Percentiles rank a stretch among this genome's conserved stretches.
These are phyloP conservation scores for Nesometra sesokonis DNA, from an alignment of 35 echinoderm and acorn worm genomes.

Conservation along the genomic window DNA sequence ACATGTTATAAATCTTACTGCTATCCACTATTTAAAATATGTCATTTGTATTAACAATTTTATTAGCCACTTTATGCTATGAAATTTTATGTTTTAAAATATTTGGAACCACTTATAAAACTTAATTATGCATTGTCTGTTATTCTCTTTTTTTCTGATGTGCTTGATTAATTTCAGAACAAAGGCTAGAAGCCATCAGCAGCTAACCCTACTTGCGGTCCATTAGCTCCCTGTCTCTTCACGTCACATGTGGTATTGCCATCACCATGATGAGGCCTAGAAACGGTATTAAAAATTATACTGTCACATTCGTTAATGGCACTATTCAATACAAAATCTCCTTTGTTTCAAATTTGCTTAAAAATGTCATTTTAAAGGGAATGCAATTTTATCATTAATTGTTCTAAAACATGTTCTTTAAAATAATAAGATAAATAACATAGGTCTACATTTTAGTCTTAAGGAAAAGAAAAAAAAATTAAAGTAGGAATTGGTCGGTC, in stretches of 20 bases:
- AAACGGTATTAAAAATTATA: not conserved
- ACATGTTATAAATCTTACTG: not conserved
- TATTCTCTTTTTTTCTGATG: not conserved
- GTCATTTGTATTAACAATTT: not conserved
- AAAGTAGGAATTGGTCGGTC: no score
- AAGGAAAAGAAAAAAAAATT: no score
- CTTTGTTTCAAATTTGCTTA: not conserved
- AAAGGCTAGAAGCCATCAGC: not conserved
- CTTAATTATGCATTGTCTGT: not conserved
- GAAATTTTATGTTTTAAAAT: not conserved
- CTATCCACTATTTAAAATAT: not conserved
- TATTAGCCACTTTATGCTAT: not conserved
- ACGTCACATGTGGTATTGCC: not conserved
- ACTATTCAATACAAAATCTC: not conserved
- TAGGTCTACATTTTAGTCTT: no score
- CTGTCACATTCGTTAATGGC: not conserved
- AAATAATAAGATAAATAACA: no score
- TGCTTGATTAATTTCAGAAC: not conserved
- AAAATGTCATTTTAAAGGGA: no score
- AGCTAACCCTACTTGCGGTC: not conserved
- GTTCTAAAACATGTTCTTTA: no score
- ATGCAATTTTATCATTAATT: no score
- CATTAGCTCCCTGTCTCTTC: not conserved
- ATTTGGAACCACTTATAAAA: not conserved
- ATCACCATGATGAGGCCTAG: not conserved